Percentiles rank a stretch among this genome's conserved stretches.
Conservation (phyloP, 1,140 invertebrate species). For the Chionoecetes opilio region DNA sequence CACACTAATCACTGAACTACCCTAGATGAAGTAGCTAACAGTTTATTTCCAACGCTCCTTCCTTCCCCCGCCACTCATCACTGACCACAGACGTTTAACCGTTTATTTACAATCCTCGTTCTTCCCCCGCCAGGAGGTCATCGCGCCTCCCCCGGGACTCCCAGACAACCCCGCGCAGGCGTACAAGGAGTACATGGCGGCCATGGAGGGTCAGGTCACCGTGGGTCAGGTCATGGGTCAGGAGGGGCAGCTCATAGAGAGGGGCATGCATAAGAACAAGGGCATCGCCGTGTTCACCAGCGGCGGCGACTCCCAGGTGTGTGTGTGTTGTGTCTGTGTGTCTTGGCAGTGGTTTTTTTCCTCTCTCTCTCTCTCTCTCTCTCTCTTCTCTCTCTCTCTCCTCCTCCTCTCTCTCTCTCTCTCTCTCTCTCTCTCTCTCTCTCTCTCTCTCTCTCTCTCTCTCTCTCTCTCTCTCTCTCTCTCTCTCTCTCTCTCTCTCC, state of each 20-base stretch:
- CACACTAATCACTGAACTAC: neutral
- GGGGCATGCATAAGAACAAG: constrained; percentile 95
- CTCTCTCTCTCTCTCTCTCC: constrained; percentile 5
- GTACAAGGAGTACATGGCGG: constrained; percentile 79
- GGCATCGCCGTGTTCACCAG: constrained; percentile 96
- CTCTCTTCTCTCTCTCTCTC: no score
- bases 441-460: constrained; percentile 41
- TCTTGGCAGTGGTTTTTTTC: no score
- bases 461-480: constrained; percentile 41
- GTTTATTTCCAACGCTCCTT: no score
- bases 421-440: constrained; percentile 39
- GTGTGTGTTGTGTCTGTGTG: neutral
- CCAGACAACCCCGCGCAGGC: constrained; percentile 77
- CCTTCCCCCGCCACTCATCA: neutral
- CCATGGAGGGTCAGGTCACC: constrained; percentile 56
- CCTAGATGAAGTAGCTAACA: no score
- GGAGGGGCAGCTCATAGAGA: constrained; percentile 89
- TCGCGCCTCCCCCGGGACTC: constrained; percentile 76
- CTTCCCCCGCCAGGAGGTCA: constrained; percentile 54
- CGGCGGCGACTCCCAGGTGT: constrained; percentile 97
- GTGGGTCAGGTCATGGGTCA: constrained; percentile 79
- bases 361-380: no score
- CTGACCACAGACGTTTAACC: neutral
- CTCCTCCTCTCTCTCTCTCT: constrained; percentile 32
- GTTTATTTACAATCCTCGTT: no score